These are phyloP conservation scores for Setophaga coronata DNA, from an alignment of 2,113 vertebrate genomes.

Conservation along the genomic window DNA sequence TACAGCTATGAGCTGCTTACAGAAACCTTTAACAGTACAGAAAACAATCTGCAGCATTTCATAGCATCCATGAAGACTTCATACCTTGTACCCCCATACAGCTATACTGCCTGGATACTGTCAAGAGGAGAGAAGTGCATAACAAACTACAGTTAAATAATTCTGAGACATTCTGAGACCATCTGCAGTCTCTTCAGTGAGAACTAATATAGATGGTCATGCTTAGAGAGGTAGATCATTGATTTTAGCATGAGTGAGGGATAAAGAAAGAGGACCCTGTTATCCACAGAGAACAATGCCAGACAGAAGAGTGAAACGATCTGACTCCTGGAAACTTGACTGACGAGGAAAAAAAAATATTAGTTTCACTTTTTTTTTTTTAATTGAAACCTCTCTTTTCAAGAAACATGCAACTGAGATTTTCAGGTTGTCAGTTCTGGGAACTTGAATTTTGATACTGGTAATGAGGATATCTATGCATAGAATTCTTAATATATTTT, in stretches of 20 bases:
- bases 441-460: neutral
- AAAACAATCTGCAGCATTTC: neutral
- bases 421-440: neutral
- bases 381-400: fast-evolving
- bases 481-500: neutral
- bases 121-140: neutral
- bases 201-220: neutral
- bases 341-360: neutral
- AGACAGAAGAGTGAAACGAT: neutral
- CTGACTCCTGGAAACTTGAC: neutral
- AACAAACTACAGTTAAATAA: neutral
- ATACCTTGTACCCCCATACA: neutral
- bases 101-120: neutral
- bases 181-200: neutral
- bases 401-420: neutral
- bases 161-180: neutral
- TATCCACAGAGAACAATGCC: neutral
- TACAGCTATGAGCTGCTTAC: neutral
- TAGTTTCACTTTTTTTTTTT: fast-evolving
- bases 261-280: neutral
- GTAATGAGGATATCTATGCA: neutral
- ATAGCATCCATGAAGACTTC: neutral
- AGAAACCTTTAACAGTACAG: neutral
- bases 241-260: neutral
- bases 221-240: neutral